Evolutionary conservation across 2,888 invertebrate genomes (phyloP).

Genomic region (Nebria brevicollis): DNA sequence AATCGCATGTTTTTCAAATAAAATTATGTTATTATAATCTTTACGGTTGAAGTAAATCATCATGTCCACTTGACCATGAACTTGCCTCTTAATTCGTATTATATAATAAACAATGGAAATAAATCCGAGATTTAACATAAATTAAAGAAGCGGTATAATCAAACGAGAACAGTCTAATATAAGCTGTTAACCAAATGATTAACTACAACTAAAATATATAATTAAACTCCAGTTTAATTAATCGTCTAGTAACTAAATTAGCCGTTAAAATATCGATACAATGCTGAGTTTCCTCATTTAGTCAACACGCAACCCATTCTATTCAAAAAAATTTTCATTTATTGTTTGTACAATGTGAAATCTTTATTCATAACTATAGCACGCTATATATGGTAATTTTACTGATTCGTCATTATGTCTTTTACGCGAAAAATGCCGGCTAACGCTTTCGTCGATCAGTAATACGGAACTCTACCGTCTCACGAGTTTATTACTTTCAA

Average conservation of each 20-base stretch:
- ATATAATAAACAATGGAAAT: no score
- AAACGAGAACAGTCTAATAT: neutral
- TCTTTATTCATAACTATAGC: slow-evolving; percentile 22
- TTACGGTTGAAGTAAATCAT: no score
- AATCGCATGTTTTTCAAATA: no score
- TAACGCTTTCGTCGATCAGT: neutral
- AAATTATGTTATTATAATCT: no score
- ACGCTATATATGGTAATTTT: slow-evolving; percentile 13
- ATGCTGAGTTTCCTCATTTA: neutral
- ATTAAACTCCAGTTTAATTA: neutral
- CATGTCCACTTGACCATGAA: no score
- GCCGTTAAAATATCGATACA: neutral
- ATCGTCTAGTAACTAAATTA: neutral
- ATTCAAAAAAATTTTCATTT: neutral
- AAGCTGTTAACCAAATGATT: neutral
- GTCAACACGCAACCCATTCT: neutral
- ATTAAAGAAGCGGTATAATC: no score
- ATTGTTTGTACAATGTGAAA: neutral
- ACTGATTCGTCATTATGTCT: neutral
- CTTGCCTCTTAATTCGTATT: no score
- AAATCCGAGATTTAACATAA: no score
- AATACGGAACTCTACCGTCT: neutral
- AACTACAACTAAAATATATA: neutral
- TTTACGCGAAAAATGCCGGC: neutral
- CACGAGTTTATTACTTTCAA: neutral